Evolutionary conservation across 2,888 invertebrate genomes (phyloP).

Genomic region (Agriopis leucophaearia): DNA sequence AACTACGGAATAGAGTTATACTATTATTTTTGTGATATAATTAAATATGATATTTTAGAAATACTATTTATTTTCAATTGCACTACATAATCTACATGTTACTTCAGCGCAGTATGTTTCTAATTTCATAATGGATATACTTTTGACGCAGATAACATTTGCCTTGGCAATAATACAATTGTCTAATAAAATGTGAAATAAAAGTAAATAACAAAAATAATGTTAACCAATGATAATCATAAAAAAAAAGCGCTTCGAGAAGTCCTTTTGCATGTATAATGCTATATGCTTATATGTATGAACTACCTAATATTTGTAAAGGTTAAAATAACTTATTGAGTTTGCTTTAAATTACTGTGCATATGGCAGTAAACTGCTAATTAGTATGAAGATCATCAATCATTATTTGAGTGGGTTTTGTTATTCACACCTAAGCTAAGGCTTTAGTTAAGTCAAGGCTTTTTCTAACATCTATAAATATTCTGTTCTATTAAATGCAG

Average conservation of each 20-base stretch:
- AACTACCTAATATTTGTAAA: neutral
- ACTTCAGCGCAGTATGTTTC: conserved; percentile 29
- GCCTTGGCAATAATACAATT: too few relatives aligned
- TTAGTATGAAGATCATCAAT: conserved; percentile 21
- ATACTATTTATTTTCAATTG: conserved; percentile 10
- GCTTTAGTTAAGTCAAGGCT: conserved; percentile 24
- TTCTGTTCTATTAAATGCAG: conserved; percentile 16
- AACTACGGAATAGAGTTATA: too few relatives aligned
- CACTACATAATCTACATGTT: conserved; percentile 24
- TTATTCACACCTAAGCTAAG: conserved; percentile 16
- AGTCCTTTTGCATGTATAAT: neutral
- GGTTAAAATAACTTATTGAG: neutral
- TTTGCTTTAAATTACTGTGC: neutral
- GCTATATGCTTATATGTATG: neutral
- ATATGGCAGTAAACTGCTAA: neutral
- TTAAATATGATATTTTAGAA: conserved; percentile 11
- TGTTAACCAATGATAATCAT: neutral
- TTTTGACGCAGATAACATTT: conserved; percentile 24
- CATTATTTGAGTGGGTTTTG: conserved; percentile 22
- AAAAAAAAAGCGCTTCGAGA: neutral
- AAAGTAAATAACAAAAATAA: too few relatives aligned
- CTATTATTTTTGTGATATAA: neutral
- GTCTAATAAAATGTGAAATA: too few relatives aligned
- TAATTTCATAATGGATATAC: conserved; percentile 28
- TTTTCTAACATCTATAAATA: conserved; percentile 26